A percentile compares a stretch with the other conserved stretches of the same genome.
Evolutionary conservation across 2,113 vertebrate species (phyloP).

Genomic region (Callionymus lyra): DNA sequence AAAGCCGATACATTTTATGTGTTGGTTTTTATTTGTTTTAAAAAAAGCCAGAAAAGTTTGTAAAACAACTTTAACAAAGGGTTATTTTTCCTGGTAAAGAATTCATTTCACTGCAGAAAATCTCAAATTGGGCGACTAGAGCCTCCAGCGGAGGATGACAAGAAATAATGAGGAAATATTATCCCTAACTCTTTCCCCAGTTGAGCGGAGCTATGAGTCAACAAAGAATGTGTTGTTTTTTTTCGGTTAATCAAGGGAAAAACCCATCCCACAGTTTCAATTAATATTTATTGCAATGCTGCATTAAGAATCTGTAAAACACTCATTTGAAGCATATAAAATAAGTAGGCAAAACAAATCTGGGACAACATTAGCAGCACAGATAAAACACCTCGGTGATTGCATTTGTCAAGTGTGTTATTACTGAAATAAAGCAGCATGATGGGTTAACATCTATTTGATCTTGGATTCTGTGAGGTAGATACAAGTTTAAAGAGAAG

Average conservation of each 20-base stretch:
- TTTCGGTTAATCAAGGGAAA: conserved; percentile 53
- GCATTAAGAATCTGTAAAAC: conserved; percentile 49
- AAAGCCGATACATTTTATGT: no score
- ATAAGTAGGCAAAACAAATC: conserved; percentile 34
- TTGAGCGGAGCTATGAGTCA: conserved; percentile 41
- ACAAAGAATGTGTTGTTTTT: conserved; percentile 49
- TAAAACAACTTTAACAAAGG: conserved; percentile 38
- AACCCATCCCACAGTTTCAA: conserved; percentile 44
- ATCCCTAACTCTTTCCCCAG: conserved; percentile 53
- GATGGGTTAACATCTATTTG: conserved; percentile 39
- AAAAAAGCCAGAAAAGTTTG: no score
- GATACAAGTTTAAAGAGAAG: conserved; percentile 45
- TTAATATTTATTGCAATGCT: conserved; percentile 53
- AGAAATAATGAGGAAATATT: conserved; percentile 70
- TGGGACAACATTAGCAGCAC: conserved; percentile 32
- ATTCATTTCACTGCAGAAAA: conserved; percentile 57
- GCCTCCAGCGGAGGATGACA: conserved; percentile 58
- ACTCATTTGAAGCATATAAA: conserved; percentile 39
- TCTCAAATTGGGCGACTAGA: conserved; percentile 61
- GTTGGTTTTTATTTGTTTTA: no score
- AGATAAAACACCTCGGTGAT: conserved; percentile 21
- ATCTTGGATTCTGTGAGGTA: conserved; percentile 59
- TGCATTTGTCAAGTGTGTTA: conserved; percentile 24
- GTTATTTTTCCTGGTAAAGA: conserved; percentile 66
- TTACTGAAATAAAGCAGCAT: conserved; percentile 38